phyloP scores from a whole-genome alignment of 2,888 invertebrate species.

The Pseudoips prasinana region DNA sequence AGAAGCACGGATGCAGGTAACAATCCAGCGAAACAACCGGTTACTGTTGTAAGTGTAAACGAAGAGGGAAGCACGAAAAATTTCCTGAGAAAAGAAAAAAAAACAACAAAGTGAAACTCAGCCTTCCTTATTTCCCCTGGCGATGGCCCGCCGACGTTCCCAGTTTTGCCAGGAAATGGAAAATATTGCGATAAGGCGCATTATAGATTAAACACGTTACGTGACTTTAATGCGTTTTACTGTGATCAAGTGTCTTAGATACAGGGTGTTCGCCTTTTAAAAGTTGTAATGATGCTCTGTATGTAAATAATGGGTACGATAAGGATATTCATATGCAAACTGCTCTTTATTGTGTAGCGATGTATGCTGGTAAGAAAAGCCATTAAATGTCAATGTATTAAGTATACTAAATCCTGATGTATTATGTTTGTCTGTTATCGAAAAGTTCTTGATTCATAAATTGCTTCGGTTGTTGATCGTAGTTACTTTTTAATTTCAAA shows the following conservation, averaged over 20 bases:
- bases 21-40: slow-evolving; percentile 68
- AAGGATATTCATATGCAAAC: slow-evolving; percentile 54
- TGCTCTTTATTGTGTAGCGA: slow-evolving; percentile 35
- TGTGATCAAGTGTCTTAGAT: slow-evolving; percentile 62
- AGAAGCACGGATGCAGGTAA: slow-evolving; percentile 69
- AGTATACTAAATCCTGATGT: too few species aligned
- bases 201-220: slow-evolving; percentile 79
- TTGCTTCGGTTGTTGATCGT: too few species aligned
- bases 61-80: slow-evolving; percentile 74
- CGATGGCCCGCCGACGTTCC: slow-evolving; percentile 68
- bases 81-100: slow-evolving; percentile 54
- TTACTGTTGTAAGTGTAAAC: slow-evolving; percentile 79
- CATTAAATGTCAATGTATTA: slow-evolving; percentile 5
- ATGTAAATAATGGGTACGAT: slow-evolving; percentile 58
- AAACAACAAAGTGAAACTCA: slow-evolving; percentile 78
- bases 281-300: slow-evolving; percentile 58
- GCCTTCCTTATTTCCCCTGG: slow-evolving; percentile 81
- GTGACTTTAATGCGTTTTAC: slow-evolving; percentile 63
- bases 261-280: slow-evolving; percentile 51
- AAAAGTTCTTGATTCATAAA: too few species aligned
- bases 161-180: slow-evolving; percentile 77
- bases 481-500: too few species aligned
- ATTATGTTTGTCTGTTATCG: too few species aligned
- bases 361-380: slow-evolving; percentile 13
- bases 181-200: slow-evolving; percentile 82